These are phyloP conservation scores for Orthosia incerta DNA, from an alignment of 2,888 invertebrate genomes.

Conservation along the genomic window DNA sequence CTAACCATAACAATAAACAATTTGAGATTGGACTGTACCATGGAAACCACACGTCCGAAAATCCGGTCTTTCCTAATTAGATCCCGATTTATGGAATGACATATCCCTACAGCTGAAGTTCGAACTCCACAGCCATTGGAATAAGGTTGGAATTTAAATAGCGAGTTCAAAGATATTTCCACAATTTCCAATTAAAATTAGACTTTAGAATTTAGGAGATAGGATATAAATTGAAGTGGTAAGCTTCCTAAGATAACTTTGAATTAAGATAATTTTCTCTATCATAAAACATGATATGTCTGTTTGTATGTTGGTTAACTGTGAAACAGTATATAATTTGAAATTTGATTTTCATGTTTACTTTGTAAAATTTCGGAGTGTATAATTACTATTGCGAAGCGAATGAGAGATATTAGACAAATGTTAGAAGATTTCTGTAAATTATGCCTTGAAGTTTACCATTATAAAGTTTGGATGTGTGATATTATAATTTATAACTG, in stretches of 20 bases:
- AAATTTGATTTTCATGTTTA: slow-evolving; percentile 39
- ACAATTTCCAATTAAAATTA: slow-evolving; percentile 60
- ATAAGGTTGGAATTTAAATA: slow-evolving; percentile 37
- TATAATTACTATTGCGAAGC: slow-evolving; percentile 14
- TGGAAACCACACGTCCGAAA: slow-evolving; percentile 67
- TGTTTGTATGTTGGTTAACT: slow-evolving; percentile 38
- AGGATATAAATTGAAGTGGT: slow-evolving; percentile 42
- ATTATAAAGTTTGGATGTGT: slow-evolving; percentile 34
- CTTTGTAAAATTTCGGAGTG: slow-evolving; percentile 19
- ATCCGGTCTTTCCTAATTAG: slow-evolving; percentile 65
- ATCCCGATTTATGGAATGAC: slow-evolving; percentile 65
- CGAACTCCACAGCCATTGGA: not conserved
- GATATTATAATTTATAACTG: slow-evolving; percentile 15
- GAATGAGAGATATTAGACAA: slow-evolving; percentile 1
- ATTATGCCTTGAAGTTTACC: slow-evolving; percentile 18
- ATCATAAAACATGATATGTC: slow-evolving; percentile 44
- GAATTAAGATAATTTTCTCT: slow-evolving; percentile 41
- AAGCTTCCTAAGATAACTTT: slow-evolving; percentile 41
- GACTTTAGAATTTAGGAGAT: slow-evolving; percentile 49
- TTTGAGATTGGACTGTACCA: slow-evolving; percentile 64
- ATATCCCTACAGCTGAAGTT: slow-evolving; percentile 19
- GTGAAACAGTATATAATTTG: slow-evolving; percentile 31
- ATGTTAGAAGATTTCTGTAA: slow-evolving; percentile 18
- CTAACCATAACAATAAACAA: slow-evolving; percentile 65
- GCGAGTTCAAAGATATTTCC: slow-evolving; percentile 9